These are phyloP conservation scores for Xenopus tropicalis DNA, from an alignment of 2,113 vertebrate genomes.

Conservation along the genomic window UCB_Xtro_10.0 CM004443.2:180002001-180002500, in stretches of 20 bases:
- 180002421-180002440: slow-evolving; percentile 24
- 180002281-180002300: not conserved
- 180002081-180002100: too few relatives aligned
- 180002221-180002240: slow-evolving; percentile 34
- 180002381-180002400: slow-evolving; percentile 38
- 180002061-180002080: too few relatives aligned
- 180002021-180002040: too few relatives aligned
- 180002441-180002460: slow-evolving; percentile 19
- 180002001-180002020: too few relatives aligned
- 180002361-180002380: slow-evolving; percentile 42
- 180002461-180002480: slow-evolving; percentile 2
- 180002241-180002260: slow-evolving; percentile 24
- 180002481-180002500: not conserved
- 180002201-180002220: slow-evolving; percentile 23
- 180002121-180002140: too few relatives aligned
- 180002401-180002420: slow-evolving; percentile 1
- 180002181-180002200: slow-evolving; percentile 32
- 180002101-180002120: too few relatives aligned
- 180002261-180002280: slow-evolving; percentile 35
- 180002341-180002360: slow-evolving; percentile 15
- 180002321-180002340: slow-evolving; percentile 37
- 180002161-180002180: slow-evolving; percentile 16
- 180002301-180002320: slow-evolving; percentile 18
- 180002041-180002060: too few relatives aligned
- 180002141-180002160: not conserved